Evolutionary conservation across 2,797 vertebrate genomes (phyloP).

Genomic region (Triplophysa yarkandensis): DNA sequence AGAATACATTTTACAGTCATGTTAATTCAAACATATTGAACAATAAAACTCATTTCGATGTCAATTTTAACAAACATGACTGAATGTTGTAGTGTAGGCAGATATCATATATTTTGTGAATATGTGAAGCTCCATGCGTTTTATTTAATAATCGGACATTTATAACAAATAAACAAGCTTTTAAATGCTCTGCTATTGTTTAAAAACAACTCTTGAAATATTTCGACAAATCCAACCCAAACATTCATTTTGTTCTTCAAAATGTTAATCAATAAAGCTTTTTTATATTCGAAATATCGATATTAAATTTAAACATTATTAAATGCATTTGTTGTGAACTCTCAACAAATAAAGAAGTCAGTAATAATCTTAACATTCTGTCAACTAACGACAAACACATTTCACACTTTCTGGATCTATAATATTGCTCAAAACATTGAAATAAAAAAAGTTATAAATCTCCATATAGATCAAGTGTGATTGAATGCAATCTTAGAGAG

Average conservation of each 20-base stretch:
- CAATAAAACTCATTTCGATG: neutral
- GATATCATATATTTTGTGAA: neutral
- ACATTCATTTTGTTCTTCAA: neutral
- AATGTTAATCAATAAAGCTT: neutral
- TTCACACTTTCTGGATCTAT: neutral
- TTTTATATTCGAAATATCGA: too few relatives aligned
- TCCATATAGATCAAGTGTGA: neutral
- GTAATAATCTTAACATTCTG: slow-evolving; percentile 10
- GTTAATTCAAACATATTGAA: neutral
- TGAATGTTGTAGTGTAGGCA: neutral
- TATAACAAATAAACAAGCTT: neutral
- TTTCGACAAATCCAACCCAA: neutral
- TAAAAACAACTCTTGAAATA: neutral
- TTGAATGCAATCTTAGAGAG: neutral
- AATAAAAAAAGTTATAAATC: too few relatives aligned
- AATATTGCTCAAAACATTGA: neutral
- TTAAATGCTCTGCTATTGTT: neutral
- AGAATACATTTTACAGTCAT: neutral
- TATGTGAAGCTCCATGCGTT: neutral
- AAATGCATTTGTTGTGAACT: neutral
- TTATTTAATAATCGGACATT: neutral
- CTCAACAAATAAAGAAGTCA: neutral
- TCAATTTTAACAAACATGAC: neutral
- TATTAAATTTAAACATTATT: too few relatives aligned
- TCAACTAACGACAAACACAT: slow-evolving; percentile 11